Percentiles rank a stretch among this genome's conserved stretches.
Evolutionary conservation across 2,113 vertebrate species (phyloP).

Genomic region (Hippocampus mohnikei): DNA sequence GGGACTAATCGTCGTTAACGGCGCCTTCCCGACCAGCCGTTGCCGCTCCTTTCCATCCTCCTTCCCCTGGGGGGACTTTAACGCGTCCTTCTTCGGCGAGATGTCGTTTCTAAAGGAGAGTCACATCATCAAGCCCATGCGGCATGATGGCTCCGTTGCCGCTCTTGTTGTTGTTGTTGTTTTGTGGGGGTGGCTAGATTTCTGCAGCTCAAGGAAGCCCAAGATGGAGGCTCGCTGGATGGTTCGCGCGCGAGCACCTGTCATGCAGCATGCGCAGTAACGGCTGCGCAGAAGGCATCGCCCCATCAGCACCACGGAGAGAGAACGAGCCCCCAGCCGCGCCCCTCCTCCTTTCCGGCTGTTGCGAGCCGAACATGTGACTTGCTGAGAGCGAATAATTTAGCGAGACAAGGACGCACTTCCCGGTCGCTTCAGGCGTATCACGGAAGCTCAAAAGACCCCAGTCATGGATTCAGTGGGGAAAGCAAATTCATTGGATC

Average conservation of each 20-base stretch:
- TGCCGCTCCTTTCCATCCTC: conserved; percentile 54
- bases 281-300: conserved; percentile 48
- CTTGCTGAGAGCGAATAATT: background rate
- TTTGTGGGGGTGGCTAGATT: conserved; percentile 33
- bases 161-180: conserved; percentile 22
- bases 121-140: background rate
- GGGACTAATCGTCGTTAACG: conserved; percentile 46
- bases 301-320: conserved; percentile 59
- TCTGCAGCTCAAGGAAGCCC: conserved; percentile 65
- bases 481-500: background rate
- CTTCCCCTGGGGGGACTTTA: conserved; percentile 6
- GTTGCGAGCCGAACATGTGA: background rate
- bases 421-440: background rate
- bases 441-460: background rate
- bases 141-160: background rate
- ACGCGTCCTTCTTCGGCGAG: background rate
- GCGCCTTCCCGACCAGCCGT: conserved; percentile 43
- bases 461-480: background rate
- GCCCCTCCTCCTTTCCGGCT: conserved; percentile 16
- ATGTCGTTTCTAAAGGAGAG: background rate
- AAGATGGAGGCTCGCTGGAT: conserved; percentile 73
- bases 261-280: conserved; percentile 79
- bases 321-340: conserved; percentile 13
- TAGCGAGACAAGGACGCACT: background rate
- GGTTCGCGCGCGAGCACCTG: conserved; percentile 60